These are phyloP conservation scores for Toxotes jaculatrix DNA, from an alignment of 2,113 vertebrate genomes.

Conservation along the genomic window DNA sequence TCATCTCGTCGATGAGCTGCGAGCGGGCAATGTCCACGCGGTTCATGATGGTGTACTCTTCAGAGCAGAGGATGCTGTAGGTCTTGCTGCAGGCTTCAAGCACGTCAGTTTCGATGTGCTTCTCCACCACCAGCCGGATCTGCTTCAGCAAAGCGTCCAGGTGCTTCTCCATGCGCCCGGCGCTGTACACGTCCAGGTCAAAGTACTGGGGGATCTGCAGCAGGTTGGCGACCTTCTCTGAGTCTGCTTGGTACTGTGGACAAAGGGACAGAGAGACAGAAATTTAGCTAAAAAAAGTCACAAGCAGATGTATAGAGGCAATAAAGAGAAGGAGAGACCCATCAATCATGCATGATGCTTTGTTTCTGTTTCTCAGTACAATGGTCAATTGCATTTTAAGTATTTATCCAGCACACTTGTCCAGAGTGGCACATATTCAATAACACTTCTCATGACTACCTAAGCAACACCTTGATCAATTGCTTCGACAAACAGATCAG, in stretches of 20 bases:
- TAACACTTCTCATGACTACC: slow-evolving; percentile 17
- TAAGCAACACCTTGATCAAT: slow-evolving; percentile 28
- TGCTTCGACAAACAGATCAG: slow-evolving; percentile 38
- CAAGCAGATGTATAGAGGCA: background rate
- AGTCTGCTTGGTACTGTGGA: slow-evolving; percentile 94
- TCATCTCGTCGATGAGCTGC: slow-evolving; percentile 98
- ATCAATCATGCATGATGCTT: background rate
- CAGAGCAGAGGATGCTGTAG: slow-evolving; percentile 98
- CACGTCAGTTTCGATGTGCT: slow-evolving; percentile 96
- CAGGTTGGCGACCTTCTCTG: slow-evolving; percentile 98
- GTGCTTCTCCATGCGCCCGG: slow-evolving; percentile 99
- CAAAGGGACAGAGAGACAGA: background rate
- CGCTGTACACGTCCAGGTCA: slow-evolving; percentile 98
- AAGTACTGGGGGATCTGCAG: slow-evolving; percentile 98
- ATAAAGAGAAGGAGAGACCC: background rate
- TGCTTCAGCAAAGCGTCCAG: slow-evolving; percentile 97
- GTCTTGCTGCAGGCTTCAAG: slow-evolving; percentile 99
- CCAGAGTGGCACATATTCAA: slow-evolving; percentile 12
- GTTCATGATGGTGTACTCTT: slow-evolving; percentile 99
- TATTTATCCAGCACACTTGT: slow-evolving; percentile 21
- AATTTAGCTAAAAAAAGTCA: background rate
- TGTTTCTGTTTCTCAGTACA: slow-evolving; percentile 13
- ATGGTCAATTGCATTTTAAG: slow-evolving; percentile 10
- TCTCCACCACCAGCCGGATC: slow-evolving; percentile 98
- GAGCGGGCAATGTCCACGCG: slow-evolving; percentile 98